Evolutionary conservation across 2,888 invertebrate genomes (phyloP), one percentile per base, ranked within the genome.

Genomic region (Mimumesa dahlbomi): DNA sequence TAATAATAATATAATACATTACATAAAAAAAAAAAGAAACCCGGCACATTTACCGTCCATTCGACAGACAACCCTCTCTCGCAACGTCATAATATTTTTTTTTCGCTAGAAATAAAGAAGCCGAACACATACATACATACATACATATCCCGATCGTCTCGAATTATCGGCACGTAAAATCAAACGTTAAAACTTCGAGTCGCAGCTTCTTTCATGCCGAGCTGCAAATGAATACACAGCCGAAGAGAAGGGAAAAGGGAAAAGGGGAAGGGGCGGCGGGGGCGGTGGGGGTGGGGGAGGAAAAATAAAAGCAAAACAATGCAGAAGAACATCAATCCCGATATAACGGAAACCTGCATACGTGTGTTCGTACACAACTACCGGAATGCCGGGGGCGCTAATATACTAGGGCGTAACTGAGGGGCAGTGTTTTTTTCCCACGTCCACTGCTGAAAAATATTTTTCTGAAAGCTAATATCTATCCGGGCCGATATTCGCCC

Each of bases 401-500:
- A 82, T 82, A 79, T 79, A 69, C 63, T 71, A 53, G 71, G 69
- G 73, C 63, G 70, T 69, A 70, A 73, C 68, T 46, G 18, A 43
- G 53, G 64, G 65, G 64, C 50, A 66, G 77, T 75, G 69, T 67
- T 74, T 77, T 80, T 77, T 75, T 65, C 62, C 42, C 61, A 57
- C 52, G 59, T 67, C 50, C 66, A 61, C 58, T 50, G 73, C 56
- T 77, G 79, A 81, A 82, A 82, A 82, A 82, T 82, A 82, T 82
- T 82, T 82, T 81, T 49, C 70, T 67, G 64, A 78, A 79, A 81
- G 79, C 72, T 81, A 81, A 82, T 82, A 82, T 79, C 74, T 73
- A 77, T 74, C 72, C 71, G 74, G 49, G 21, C 61, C 79, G 76
- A 73, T 69, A 80, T 79, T 78, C 65, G 52, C 31, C 54, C 59